Base-by-base conservation (phyloP, 2,797 vertebrate genomes). In the Enteromius paludinosus region DNA sequence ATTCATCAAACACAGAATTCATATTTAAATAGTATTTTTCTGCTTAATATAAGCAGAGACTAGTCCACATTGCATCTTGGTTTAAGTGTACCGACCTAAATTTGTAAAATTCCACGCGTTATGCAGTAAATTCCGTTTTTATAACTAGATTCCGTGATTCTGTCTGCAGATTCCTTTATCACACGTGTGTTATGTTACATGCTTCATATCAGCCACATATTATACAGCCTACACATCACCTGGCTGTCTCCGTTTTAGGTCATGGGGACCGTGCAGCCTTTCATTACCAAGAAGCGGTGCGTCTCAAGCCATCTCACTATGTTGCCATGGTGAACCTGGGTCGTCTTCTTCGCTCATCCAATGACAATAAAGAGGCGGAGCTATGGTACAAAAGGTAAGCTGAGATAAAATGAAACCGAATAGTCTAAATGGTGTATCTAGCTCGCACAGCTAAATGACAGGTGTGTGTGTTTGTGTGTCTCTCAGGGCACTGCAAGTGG, bases 261-360 rank as follows among this genome's bases (percentile, higher is more conserved):
- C 92, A 95, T 87, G 94, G 95, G 0, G 93, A 96, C 83, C 91
- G 85, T 84, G 98, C 98, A 0, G 93, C 95, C 2, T 91, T 92
- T 78, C 98, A 98, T 90, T 99, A 99, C 92, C 96, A 94, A 70
- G 94, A 95, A 47, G 98, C 98, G 9, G 95, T 99, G 35, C 92
- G 33, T 66, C 96, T 98, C 6, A 97, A 97, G 85, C 96, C 97
- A 0, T 66, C 92, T 17, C 98, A 99, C 89, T 96, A 98, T 0
- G 97, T 99, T 91, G 98, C 98, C 86, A 98, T 99, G 97, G 96
- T 98, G 88, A 99, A 99, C 88, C 93, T 99, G 82, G 98, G 97
- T 35, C 96, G 98, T 23, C 95, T 99, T 61, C 95, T 98, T 76
- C 95, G 98, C 84, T 97, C 98, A 0, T 90, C 96, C 85, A 96